Percentiles rank a stretch among this genome's conserved stretches.
Conservation (phyloP, 2,113 vertebrate genomes). For the rabbit (Oryctolagus cuniculus) region DNA sequence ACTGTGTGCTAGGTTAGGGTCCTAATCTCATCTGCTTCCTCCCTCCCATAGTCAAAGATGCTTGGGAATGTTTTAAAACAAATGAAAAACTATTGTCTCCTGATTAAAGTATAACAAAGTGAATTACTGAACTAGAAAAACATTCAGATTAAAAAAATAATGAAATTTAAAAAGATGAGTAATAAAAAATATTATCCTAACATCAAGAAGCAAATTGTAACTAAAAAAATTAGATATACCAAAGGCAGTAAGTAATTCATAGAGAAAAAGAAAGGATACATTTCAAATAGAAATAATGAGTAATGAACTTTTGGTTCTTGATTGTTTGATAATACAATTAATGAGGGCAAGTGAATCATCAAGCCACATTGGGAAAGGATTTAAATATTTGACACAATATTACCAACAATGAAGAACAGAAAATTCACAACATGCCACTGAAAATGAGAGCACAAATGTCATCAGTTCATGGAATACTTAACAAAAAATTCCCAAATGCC, state of each 20-base stretch:
- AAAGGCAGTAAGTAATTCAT: slow-evolving; percentile 39
- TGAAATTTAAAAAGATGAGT: slow-evolving; percentile 23
- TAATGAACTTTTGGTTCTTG: slow-evolving; percentile 25
- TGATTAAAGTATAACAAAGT: slow-evolving; percentile 35
- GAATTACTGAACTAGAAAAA: slow-evolving; percentile 24
- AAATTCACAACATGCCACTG: slow-evolving; percentile 25
- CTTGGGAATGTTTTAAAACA: slow-evolving; percentile 29
- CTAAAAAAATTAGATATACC: slow-evolving; percentile 5
- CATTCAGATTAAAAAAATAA: background rate
- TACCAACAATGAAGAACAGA: slow-evolving; percentile 34
- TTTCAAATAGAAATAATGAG: slow-evolving; percentile 23
- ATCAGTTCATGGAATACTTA: slow-evolving; percentile 32
- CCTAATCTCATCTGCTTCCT: background rate
- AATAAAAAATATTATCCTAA: slow-evolving; percentile 51
- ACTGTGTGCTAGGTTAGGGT: background rate
- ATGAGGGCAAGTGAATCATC: background rate
- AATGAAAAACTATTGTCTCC: background rate
- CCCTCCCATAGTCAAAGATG: background rate
- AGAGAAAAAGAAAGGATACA: slow-evolving; percentile 19
- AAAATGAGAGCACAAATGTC: background rate
- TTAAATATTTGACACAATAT: slow-evolving; percentile 37
- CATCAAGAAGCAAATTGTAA: slow-evolving; percentile 34
- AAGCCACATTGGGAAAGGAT: background rate
- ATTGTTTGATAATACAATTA: slow-evolving; percentile 23
- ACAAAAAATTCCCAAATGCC: slow-evolving; percentile 19